phyloP scores from a whole-genome alignment of 2,113 vertebrate genomes.

The Cinclus cinclus region DNA sequence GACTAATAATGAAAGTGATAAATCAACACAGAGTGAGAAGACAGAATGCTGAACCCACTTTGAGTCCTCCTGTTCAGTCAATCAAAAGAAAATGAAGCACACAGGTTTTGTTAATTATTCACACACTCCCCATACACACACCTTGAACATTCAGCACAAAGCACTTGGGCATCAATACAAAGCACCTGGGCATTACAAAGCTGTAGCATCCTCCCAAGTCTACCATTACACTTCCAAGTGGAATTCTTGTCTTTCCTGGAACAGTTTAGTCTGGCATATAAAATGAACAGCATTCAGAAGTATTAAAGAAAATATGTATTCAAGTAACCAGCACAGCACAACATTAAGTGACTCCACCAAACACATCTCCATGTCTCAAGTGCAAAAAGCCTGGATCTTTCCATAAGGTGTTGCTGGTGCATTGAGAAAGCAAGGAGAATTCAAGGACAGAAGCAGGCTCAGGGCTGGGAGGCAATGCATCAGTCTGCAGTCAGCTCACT shows the following conservation, averaged over 20 bases:
- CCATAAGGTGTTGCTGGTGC: neutral
- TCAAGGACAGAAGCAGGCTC: neutral
- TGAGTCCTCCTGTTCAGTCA: neutral
- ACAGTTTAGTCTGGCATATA: neutral
- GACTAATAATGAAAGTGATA: neutral
- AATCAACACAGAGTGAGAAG: slow-evolving; percentile 10
- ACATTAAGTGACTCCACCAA: neutral
- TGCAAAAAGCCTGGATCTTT: neutral
- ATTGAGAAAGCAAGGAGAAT: neutral
- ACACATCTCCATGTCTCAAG: fast-evolving
- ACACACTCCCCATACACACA: neutral
- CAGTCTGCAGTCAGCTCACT: neutral
- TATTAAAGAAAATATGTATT: neutral
- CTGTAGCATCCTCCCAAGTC: neutral
- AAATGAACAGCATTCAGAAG: neutral
- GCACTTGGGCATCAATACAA: neutral
- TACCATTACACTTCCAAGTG: neutral
- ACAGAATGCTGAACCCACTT: neutral
- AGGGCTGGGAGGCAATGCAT: neutral
- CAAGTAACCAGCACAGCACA: neutral
- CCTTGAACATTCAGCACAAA: neutral
- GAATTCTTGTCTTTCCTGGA: neutral
- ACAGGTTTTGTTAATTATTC: neutral
- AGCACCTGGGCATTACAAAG: neutral
- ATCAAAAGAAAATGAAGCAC: neutral